Evolutionary conservation across 2,113 vertebrate species (phyloP), one percentile per base, ranked within the genome.

Genomic region (Microtus montanus): DNA sequence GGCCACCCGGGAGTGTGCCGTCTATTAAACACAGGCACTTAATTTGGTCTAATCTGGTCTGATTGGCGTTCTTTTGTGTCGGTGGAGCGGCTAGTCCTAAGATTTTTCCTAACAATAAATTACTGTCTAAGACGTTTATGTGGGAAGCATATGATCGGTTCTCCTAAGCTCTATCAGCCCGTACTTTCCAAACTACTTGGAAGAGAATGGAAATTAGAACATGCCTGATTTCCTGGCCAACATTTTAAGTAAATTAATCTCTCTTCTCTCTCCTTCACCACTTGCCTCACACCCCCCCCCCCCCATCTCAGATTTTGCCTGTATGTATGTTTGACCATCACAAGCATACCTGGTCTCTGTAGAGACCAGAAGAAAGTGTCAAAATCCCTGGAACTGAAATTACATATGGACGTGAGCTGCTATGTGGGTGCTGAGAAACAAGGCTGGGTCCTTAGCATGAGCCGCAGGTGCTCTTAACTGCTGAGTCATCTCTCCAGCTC

Each of bases 141-240:
- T 91, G 8, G 7, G 44, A 17, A 70, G 22, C 88, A 41, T 91
- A 47, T 74, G 41, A 70, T 88, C 77, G 41, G 83, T 75, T 93
- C 79, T 58, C 58, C 38, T 75, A 71, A 95, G 75, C 20, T 91
- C 22, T 71, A 80, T 71, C 49, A 54, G 70, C 71, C 90, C 77
- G 71, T 75, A 91, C 82, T 91, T 93, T 90, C 71, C 77, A 92
- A 86, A 91, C 91, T 87, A 87, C 63, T 73, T 88, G 87, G 44
- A 94, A 83, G 54, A 82, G 47, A 91, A 91, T 70, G 71, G 28
- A 96, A 89, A 95, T 92, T 74, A 86, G 54, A 94, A 66, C 26
- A 89, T 15, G 61, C 26, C 1, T 58, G 28, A 52, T 49, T 78
- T n/a, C 80, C 77, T 86, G 88, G 71, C 19, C 88, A 97, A 33